Evolutionary conservation across 1,140 invertebrate genomes (phyloP), one percentile per base, ranked within the genome.

Genomic region (Globodera rostochiensis): DNA sequence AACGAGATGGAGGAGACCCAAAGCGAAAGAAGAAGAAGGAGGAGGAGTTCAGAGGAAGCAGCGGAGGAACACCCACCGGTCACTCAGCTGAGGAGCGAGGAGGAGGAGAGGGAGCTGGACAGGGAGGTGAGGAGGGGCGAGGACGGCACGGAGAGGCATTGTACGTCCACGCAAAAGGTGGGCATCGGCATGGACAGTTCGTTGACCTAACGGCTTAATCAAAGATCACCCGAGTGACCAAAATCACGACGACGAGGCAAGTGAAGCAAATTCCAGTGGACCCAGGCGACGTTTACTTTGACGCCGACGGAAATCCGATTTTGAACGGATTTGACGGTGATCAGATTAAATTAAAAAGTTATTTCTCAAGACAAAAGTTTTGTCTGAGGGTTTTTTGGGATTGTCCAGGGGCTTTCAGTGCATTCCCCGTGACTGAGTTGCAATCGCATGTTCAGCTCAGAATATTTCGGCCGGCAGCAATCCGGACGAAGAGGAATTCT

Each of bases 231-330:
- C 82, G 88, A 50, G 88, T 89, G 53, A 89, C 88, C 74, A 89
- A 90, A 81, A 85, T 89, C n/a, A 89, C 88, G 49, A 89, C 88
- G 19, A 89, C 88, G 19, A 74, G 88, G 75, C 87, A 85, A 46
- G 84, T 89, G 15, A 80, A 87, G 71, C 88, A 89, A 81, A 84
- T 89, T 47, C 89, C 89, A 9, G 85, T 89, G 19, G 73, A 86
- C 57, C 85, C 88, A 11, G 78, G 74, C 13, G 84, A 89, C 69
- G 82, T 90, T 36, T 87, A 80, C 79, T 89, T 89, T 74, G 88
- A 89, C 77, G 78, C 84, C 4, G 85, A 87, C 73, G 88, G 88
- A 36, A 86, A 90, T 67, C 87, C 88, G 13, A 82, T 86, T 60
- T 46, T 86, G 21, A 87, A 87, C 53, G 84, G 83, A 25, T 81